Base-by-base conservation (phyloP, 2,888 invertebrate genomes). In the Embidobia sp. region DNA sequence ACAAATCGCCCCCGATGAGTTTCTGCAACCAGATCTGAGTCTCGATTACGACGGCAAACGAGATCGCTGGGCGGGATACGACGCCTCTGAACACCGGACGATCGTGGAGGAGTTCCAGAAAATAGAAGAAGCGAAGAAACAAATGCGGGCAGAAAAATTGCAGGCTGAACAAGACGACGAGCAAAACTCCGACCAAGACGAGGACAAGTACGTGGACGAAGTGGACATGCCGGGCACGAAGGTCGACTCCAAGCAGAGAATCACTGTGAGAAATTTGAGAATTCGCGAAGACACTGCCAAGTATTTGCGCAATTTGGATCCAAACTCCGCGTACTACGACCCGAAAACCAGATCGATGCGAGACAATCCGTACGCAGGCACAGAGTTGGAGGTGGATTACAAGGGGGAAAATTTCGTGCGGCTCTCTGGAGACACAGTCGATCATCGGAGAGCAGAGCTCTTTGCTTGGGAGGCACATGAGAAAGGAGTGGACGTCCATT, bases 221-320 rank as follows among this genome's bases (percentile, higher is more conserved):
- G 96, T 96, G 3, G 97, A 97, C 90, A 99, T 99, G 98, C 99
- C 99, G 13, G 99, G 99, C 37, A 99, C 99, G 5, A 99, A 99
- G 92, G 99, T 99, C 46, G 99, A 99, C 86, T 98, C 98, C 2
- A 98, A 99, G 90, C 99, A 99, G 89, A 94, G 99, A 82, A 99
- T 99, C 88, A 99, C 99, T 8, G 99, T 99, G 2, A 92, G 99
- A 83, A 99, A 99, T 91, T 91, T 99, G 81, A 94, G 99, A 84
- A 99, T 99, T 82, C 92, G 99, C 83, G 99, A 99, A 90, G 99
- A 99, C 89, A 99, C 98, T 0, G 99, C 99, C 0, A 99, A 99
- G 90, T 99, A 99, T 90, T 90, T 99, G 77, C 92, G 98, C 66
- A 99, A 99, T 90, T 91, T 99, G 85, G 98, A 99, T 91, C 96